Evolutionary conservation across 2,113 vertebrate species (phyloP).

Genomic region (Pristiophorus japonicus): DNA sequence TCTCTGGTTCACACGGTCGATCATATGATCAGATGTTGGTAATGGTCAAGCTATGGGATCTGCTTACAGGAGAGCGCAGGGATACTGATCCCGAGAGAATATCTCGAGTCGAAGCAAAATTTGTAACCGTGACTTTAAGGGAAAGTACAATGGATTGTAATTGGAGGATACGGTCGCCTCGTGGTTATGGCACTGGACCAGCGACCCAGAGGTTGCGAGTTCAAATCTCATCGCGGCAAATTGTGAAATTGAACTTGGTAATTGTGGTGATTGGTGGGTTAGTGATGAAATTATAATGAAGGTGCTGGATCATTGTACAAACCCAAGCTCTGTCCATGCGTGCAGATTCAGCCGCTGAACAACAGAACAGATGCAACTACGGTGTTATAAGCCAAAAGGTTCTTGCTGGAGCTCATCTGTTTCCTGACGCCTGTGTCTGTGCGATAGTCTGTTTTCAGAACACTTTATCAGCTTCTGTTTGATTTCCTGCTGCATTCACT

Average conservation of each 20-base stretch:
- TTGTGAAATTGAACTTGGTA: background rate
- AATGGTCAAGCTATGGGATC: background rate
- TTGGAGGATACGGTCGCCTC: background rate
- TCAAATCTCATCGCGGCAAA: background rate
- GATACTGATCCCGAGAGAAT: background rate
- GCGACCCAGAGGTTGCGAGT: background rate
- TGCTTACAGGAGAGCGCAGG: background rate
- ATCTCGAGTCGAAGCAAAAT: background rate
- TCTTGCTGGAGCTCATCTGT: background rate
- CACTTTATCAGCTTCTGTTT: background rate
- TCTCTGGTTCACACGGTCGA: background rate
- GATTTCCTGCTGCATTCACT: background rate
- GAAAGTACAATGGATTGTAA: background rate
- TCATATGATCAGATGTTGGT: background rate
- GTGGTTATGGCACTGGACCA: no score
- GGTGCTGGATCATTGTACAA: background rate
- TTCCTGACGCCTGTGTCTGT: background rate
- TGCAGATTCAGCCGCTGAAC: background rate
- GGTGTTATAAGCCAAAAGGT: background rate
- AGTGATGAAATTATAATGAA: background rate
- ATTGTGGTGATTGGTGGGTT: background rate
- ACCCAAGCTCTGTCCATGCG: background rate
- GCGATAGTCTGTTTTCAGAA: background rate
- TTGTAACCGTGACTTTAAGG: background rate
- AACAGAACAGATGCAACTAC: background rate